These are phyloP conservation scores for Ispidina lecontei DNA, from an alignment of 2,797 vertebrate species.

Conservation along the genomic window DNA sequence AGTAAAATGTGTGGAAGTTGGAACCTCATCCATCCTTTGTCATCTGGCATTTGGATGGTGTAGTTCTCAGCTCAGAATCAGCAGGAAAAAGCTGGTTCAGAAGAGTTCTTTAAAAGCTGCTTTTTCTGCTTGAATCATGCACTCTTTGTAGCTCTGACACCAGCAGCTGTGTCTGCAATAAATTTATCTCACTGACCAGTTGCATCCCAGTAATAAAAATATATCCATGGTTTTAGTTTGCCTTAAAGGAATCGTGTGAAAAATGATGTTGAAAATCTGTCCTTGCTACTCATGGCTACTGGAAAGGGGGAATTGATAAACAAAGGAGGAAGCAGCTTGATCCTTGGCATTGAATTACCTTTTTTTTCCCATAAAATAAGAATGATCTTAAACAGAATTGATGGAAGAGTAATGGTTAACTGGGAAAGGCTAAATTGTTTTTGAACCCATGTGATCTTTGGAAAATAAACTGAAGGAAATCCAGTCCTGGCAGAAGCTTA, in stretches of 20 bases:
- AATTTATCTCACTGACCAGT: conserved; percentile 16
- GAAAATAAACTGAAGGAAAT: conserved; percentile 56
- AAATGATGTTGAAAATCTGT: not conserved
- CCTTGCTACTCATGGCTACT: not conserved
- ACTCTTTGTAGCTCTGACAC: not conserved
- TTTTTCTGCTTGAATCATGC: not conserved
- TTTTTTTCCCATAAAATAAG: conserved; percentile 11
- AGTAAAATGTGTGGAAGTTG: not conserved
- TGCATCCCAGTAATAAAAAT: conserved; percentile 1
- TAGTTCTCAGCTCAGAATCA: not conserved
- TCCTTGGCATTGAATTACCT: conserved; percentile 4
- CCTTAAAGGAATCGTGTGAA: not conserved
- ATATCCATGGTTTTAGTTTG: not conserved
- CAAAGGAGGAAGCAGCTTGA: conserved; percentile 4
- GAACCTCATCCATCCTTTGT: not conserved
- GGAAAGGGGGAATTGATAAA: not conserved
- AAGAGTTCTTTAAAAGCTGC: conserved; percentile 22
- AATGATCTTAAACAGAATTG: not conserved
- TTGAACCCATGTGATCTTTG: conserved; percentile 37
- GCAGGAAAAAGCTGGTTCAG: conserved; percentile 16
- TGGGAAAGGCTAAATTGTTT: not conserved
- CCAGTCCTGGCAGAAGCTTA: conserved; percentile 31
- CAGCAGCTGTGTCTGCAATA: not conserved
- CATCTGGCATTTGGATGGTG: not conserved
- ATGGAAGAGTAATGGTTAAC: conserved; percentile 10